phyloP scores from a whole-genome alignment of 2,888 invertebrate genomes.

The Globia sparganii region DNA sequence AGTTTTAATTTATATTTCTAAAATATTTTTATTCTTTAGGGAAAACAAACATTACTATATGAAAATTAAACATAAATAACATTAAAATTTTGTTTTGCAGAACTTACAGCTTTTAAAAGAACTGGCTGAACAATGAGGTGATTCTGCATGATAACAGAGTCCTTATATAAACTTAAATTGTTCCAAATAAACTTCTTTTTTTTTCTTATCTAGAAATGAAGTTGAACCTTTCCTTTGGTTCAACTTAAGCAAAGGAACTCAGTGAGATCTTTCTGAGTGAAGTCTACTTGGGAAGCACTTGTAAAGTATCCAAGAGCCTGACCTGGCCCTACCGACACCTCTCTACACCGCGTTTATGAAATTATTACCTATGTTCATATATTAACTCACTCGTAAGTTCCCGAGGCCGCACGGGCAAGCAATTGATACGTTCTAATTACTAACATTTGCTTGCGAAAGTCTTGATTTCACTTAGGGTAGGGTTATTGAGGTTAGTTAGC shows the following conservation, averaged over 20 bases:
- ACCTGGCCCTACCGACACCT: too few relatives aligned
- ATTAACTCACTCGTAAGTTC: background rate
- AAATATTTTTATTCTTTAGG: background rate
- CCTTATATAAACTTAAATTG: too few relatives aligned
- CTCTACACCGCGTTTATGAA: background rate
- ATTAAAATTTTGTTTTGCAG: too few relatives aligned
- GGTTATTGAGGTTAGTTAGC: conserved; percentile 9
- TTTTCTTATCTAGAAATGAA: background rate
- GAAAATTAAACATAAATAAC: background rate
- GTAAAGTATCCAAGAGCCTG: background rate
- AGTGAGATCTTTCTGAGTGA: background rate
- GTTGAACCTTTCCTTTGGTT: background rate
- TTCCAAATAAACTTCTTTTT: too few relatives aligned
- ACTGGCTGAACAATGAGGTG: background rate
- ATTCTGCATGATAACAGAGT: background rate
- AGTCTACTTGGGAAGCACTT: background rate
- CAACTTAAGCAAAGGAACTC: too few relatives aligned
- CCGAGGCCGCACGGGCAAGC: conserved; percentile 10
- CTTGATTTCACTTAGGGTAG: conserved; percentile 10
- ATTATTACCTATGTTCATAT: background rate
- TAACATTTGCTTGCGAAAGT: conserved; percentile 35
- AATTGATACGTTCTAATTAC: conserved; percentile 35
- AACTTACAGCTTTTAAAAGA: background rate
- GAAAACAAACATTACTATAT: background rate
- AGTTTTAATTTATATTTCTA: background rate